Conservation (phyloP, 2,797 vertebrate genomes). For the Rhodeus uyekii region DNA sequence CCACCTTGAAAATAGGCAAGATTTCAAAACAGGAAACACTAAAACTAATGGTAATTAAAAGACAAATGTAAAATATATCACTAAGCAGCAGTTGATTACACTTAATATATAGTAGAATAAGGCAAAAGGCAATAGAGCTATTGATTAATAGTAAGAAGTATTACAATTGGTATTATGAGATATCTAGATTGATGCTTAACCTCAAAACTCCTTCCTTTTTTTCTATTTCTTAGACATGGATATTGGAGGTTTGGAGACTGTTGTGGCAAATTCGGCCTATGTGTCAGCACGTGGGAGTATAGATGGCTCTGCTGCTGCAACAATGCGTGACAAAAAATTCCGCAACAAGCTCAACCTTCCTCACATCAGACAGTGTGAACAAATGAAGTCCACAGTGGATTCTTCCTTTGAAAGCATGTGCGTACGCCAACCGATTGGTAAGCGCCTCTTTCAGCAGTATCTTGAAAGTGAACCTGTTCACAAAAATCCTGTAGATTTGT, state of each 20-base stretch:
- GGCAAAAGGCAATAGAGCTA: background rate
- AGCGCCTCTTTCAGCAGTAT: slow-evolving; percentile 75
- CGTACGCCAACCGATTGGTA: slow-evolving; percentile 75
- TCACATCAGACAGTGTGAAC: slow-evolving; percentile 75
- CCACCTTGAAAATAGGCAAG: slow-evolving; percentile 50
- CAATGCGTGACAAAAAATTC: slow-evolving; percentile 79
- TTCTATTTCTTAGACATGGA: slow-evolving; percentile 70
- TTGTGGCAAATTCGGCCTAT: slow-evolving; percentile 82
- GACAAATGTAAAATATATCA: background rate
- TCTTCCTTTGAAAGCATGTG: slow-evolving; percentile 73
- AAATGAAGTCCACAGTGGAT: slow-evolving; percentile 71
- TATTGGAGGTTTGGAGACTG: slow-evolving; percentile 77
- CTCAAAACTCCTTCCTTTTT: background rate
- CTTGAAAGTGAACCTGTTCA: slow-evolving; percentile 63
- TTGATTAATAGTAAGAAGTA: background rate
- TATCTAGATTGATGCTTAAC: background rate
- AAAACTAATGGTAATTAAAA: slow-evolving; percentile 10
- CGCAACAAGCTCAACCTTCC: slow-evolving; percentile 74
- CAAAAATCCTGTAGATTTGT: slow-evolving; percentile 69
- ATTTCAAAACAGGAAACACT: background rate
- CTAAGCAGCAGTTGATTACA: slow-evolving; percentile 3
- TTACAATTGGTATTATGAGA: background rate
- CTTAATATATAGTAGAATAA: background rate
- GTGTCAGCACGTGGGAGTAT: slow-evolving; percentile 75
- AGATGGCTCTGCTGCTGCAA: slow-evolving; percentile 64